Conservation (phyloP, 2,113 vertebrate species). For the Pollachius pollachius region DNA sequence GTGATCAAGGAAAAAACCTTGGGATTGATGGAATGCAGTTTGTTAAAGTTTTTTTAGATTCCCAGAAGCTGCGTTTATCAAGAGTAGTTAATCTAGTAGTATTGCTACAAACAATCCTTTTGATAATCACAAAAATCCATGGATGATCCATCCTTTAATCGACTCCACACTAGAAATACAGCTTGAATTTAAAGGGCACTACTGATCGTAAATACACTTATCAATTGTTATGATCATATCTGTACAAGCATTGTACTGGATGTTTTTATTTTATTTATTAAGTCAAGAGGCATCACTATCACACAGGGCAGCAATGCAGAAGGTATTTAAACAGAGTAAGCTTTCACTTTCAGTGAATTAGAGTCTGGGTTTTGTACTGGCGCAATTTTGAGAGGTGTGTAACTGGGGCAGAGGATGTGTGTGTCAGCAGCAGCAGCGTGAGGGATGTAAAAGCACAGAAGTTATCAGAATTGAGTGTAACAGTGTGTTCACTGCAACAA, state of each 20-base stretch:
- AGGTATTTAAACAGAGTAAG: conserved; percentile 1
- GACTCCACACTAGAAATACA: background rate
- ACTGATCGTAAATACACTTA: background rate
- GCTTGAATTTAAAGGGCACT: background rate
- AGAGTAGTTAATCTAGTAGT: too few species aligned
- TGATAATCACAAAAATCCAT: background rate
- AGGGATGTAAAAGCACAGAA: background rate
- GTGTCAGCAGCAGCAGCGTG: background rate
- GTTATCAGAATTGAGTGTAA: background rate
- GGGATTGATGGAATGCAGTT: too few species aligned
- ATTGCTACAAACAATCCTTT: background rate
- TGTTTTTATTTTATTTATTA: background rate
- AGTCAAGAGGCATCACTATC: background rate
- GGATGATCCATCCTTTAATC: background rate
- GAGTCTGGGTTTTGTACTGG: background rate
- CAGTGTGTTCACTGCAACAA: background rate
- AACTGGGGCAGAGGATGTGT: too few species aligned
- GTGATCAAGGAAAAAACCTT: too few species aligned
- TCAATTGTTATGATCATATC: background rate
- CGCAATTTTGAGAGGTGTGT: too few species aligned
- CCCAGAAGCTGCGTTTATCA: too few species aligned
- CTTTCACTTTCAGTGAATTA: background rate
- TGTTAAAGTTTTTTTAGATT: too few species aligned
- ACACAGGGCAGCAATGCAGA: background rate
- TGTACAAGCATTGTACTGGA: background rate